Conservation (phyloP, 1,140 invertebrate genomes). For the Neodiprion virginianus region DNA sequence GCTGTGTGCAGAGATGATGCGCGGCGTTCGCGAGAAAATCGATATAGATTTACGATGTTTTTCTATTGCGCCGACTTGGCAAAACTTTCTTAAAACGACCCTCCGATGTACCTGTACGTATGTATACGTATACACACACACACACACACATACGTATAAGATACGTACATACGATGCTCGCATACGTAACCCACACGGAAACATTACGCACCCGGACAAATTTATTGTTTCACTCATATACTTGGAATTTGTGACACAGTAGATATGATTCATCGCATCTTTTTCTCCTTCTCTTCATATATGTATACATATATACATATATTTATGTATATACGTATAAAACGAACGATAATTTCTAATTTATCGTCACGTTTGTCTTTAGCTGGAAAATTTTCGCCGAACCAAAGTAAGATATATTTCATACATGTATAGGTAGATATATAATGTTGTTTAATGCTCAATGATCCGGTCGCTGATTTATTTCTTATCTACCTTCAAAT, state of each 20-base stretch:
- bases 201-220: neutral
- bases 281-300: too few species aligned
- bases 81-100: slow-evolving; percentile 51
- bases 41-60: slow-evolving; percentile 60
- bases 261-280: too few species aligned
- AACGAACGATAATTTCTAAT: neutral
- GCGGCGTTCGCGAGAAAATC: slow-evolving; percentile 37
- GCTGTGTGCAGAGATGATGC: neutral
- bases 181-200: neutral
- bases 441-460: neutral
- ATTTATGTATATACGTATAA: neutral
- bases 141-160: too few species aligned
- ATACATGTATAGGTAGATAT: too few species aligned
- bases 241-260: neutral
- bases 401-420: too few species aligned
- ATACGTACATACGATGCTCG: neutral
- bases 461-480: neutral
- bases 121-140: too few species aligned
- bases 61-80: slow-evolving; percentile 53
- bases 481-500: too few species aligned
- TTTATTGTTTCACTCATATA: neutral
- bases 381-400: too few species aligned
- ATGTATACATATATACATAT: too few species aligned
- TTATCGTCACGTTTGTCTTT: neutral
- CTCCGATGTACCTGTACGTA: too few species aligned